Conservation (phyloP, 30 jellyfish, hydroid and myxozoan species). For the Haliclystus octoradiatus region DNA sequence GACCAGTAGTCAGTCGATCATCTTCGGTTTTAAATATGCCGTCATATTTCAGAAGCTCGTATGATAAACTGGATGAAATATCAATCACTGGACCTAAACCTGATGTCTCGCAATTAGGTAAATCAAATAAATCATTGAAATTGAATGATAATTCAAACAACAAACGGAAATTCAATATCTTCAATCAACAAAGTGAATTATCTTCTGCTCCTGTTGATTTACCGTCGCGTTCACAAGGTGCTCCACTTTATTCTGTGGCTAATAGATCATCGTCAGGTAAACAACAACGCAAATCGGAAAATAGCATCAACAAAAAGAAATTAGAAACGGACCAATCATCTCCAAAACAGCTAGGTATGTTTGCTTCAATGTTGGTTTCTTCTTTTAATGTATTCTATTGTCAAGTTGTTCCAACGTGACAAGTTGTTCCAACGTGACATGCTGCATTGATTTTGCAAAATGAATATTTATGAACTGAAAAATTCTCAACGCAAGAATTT, state of each 20-base stretch:
- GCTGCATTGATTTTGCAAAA: too few species aligned
- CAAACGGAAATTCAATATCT: background rate
- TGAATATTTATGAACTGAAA: too few species aligned
- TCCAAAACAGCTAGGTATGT: too few species aligned
- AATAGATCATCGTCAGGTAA: background rate
- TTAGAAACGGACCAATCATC: too few species aligned
- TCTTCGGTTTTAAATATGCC: background rate
- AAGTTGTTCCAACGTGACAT: too few species aligned
- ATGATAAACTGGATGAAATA: constrained; percentile 83
- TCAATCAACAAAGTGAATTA: background rate
- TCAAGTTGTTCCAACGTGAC: too few species aligned
- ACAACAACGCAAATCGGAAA: background rate
- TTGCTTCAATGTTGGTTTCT: too few species aligned
- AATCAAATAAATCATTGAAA: background rate
- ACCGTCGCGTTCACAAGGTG: background rate
- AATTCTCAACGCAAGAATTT: too few species aligned
- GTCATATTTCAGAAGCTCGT: background rate
- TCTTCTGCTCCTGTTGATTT: background rate
- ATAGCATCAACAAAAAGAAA: too few species aligned
- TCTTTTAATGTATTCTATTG: too few species aligned
- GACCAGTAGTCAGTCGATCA: background rate
- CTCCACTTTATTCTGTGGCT: background rate
- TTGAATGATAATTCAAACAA: background rate
- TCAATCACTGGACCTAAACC: constrained; percentile 95
- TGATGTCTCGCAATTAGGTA: constrained; percentile 16